phyloP scores from a whole-genome alignment of 2,888 invertebrate genomes.

The Diaphora mendica region DNA sequence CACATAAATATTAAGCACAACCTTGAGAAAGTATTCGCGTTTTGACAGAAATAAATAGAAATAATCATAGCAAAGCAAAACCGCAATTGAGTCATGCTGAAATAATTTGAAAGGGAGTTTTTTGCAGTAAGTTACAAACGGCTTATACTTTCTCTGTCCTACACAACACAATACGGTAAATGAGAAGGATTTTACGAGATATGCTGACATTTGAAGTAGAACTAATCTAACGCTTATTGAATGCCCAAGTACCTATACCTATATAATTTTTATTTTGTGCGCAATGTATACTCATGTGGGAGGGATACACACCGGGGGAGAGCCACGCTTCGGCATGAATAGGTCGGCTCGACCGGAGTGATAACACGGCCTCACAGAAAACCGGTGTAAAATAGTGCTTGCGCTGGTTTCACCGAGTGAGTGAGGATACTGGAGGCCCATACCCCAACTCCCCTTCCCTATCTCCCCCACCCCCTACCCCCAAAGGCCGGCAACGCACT shows the following conservation, averaged over 20 bases:
- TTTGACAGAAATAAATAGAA: conserved; percentile 5
- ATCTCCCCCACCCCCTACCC: no score
- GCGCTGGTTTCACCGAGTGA: no score
- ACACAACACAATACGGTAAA: neutral
- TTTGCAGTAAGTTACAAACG: neutral
- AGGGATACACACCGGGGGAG: no score
- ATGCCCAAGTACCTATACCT: neutral
- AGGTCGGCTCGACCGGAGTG: no score
- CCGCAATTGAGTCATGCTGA: conserved; percentile 7
- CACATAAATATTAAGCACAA: neutral
- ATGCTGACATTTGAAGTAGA: neutral
- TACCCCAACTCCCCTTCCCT: no score
- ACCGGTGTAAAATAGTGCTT: no score
- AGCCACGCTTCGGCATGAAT: no score
- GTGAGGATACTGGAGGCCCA: no score
- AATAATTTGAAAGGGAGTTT: conserved; percentile 9
- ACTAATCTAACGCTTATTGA: neutral
- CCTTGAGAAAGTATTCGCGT: neutral
- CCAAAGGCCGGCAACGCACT: no score
- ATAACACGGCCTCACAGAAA: no score
- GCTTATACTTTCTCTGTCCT: neutral
- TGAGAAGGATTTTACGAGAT: neutral
- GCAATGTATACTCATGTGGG: neutral
- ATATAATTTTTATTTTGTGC: neutral
- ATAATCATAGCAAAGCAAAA: conserved; percentile 2